These are phyloP conservation scores for Drosophila austrosaltans DNA, from an alignment of 2,888 invertebrate genomes.

Conservation along the genomic window DNA sequence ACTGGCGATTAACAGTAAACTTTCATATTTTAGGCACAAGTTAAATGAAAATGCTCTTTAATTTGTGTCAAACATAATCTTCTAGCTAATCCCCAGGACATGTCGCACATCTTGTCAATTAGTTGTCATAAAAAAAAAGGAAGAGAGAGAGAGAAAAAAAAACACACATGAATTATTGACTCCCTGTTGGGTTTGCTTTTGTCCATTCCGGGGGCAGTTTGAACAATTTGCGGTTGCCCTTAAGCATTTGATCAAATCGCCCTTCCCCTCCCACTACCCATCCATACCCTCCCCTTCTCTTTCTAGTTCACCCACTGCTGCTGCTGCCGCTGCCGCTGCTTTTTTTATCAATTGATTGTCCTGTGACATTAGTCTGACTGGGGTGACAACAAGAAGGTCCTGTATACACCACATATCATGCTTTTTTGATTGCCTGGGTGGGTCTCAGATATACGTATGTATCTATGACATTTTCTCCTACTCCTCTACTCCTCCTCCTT, in stretches of 20 bases:
- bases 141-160: not conserved
- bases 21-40: not conserved
- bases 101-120: conserved; percentile 52
- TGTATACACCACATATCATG: conserved; percentile 16
- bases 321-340: conserved; percentile 30
- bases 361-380: conserved; percentile 35
- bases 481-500: not conserved
- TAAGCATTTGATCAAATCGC: conserved; percentile 35
- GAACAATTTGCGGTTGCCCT: conserved; percentile 68
- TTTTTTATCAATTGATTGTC: conserved; percentile 73
- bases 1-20: too few species aligned
- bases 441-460: conserved; percentile 29
- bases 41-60: conserved; percentile 7
- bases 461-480: conserved; percentile 9
- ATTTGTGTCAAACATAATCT: conserved; percentile 10
- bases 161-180: conserved; percentile 60
- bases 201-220: conserved; percentile 61
- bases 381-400: conserved; percentile 32
- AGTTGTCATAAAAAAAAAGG: conserved; percentile 58
- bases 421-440: conserved; percentile 44
- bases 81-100: conserved; percentile 7
- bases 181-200: conserved; percentile 60
- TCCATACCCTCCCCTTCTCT: not conserved
- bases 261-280: not conserved
- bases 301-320: conserved; percentile 13